Conservation (phyloP, 2,113 vertebrate species). For the Echinops telfairi region DNA sequence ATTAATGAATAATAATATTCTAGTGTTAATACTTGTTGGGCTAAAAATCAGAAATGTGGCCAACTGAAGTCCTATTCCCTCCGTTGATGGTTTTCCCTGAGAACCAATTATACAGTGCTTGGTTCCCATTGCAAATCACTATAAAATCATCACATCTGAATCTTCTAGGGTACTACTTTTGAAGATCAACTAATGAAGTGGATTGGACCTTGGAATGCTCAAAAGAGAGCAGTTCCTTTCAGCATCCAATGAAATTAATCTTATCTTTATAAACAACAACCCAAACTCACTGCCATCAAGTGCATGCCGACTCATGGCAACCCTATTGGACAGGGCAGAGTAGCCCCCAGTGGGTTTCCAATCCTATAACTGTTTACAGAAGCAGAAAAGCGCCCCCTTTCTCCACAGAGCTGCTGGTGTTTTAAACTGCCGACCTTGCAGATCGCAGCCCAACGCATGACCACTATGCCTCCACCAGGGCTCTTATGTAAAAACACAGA, state of each 20-base stretch:
- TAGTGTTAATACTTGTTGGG: not conserved
- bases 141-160: not conserved
- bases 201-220: not conserved
- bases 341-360: too few species aligned
- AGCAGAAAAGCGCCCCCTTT: too few species aligned
- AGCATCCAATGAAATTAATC: too few species aligned
- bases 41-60: constrained; percentile 8
- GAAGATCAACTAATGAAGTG: not conserved
- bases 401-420: too few species aligned
- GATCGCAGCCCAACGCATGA: too few species aligned
- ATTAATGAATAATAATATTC: not conserved
- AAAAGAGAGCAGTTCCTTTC: not conserved
- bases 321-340: too few species aligned
- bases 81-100: not conserved
- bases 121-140: not conserved
- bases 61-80: not conserved
- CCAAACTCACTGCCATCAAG: too few species aligned
- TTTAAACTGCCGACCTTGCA: too few species aligned
- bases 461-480: too few species aligned
- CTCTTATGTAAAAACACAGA: not conserved
- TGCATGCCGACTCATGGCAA: too few species aligned
- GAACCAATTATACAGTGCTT: not conserved
- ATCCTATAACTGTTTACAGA: too few species aligned
- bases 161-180: not conserved
- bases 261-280: not conserved